Evolutionary conservation across 2,888 invertebrate species (phyloP), one percentile per base, ranked within the genome.

Genomic region (Idaea aversata): DNA sequence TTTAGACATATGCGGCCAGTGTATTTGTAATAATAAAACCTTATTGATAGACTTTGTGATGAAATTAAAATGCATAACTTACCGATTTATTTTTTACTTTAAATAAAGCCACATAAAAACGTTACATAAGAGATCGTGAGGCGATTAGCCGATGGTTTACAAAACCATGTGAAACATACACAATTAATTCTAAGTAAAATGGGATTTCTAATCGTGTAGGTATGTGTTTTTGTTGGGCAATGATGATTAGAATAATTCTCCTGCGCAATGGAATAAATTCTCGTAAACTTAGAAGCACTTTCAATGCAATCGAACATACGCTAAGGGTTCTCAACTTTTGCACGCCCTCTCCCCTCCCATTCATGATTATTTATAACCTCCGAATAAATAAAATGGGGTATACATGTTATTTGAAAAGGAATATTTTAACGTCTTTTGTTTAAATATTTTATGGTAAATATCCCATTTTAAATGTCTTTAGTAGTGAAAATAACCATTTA

Each of bases 81-180:
- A 47, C 10, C 2, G 7, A 47, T 47, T 47, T 47, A 2, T 36
- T 36, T 36, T 7, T 36, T 13, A 10, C 0, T 10, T 47, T 47
- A 38, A 13, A 38, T 36, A 59, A 13, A 38, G n/a, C 16, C 15
- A 10, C 38, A 25, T 15, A 38, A 59, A 15, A 57, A 35, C 47
- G 38, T 59, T 34, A 35, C 47, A 67, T 67, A 62, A 64, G 66
- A 69, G 67, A 68, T 77, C 77, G 77, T 77, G 77, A 65, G 67
- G 67, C 70, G 72, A 69, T 64, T 78, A 67, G 65, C 60, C 67
- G 67, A 77, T 68, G 73, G 72, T 67, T 47, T 68, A 62, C 75
- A 62, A 68, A 66, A 66, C 74, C 69, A 72, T 71, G 73, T 72
- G 75, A 72, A 72, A 64, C 67, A 67, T 70, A 65, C 67, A 71